Evolutionary conservation across 92 coral and sea anemone species (phyloP), one percentile per base, ranked within the genome.

Genomic region (Bergia puertoricense): DNA sequence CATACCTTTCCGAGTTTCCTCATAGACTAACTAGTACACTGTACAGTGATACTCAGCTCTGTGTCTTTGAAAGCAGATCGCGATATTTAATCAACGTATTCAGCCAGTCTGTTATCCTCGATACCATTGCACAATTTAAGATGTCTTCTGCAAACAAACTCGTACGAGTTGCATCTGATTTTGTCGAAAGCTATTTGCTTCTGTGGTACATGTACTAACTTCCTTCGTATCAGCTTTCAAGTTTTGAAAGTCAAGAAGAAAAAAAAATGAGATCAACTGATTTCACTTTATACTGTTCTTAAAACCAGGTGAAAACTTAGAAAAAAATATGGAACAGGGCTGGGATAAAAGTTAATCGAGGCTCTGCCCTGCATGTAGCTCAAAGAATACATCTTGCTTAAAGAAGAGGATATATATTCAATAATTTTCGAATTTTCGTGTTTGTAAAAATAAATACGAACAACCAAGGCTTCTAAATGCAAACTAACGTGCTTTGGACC

Each of bases 41-140:
- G 30, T 30, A 30, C 30, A 30, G 30, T 30, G 15, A 1, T 67
- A 4, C 37, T 8, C 54, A 5, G 65, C 23, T 67, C 43, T 82
- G 76, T 82, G 44, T 69, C 39, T 68, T 82, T 51, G 43, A n/a
- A 84, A 84, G 78, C 22, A 46, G 79, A 84, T 84, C 45, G 40
- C 62, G 14, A 69, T 37, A 23, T 84, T 71, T 20, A 71, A 8
- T 54, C 50, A 72, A 38, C 42, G 30, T 11, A 3, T 84, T 71
- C 30, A 30, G 30, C 30, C 30, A 30, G 30, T 30, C 30, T 30
- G 30, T 30, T 30, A 30, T 30, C 30, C 30, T 30, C 7, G 10
- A 40, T 50, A 10, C 50, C 37, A 8, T 71, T 71, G 86, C 74
- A 20, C 41, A 22, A 83, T 46, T 43, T 30, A 30, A 30, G 30